Conservation (phyloP, 2,797 vertebrate species). For the Halcyon chelicuti region DNA sequence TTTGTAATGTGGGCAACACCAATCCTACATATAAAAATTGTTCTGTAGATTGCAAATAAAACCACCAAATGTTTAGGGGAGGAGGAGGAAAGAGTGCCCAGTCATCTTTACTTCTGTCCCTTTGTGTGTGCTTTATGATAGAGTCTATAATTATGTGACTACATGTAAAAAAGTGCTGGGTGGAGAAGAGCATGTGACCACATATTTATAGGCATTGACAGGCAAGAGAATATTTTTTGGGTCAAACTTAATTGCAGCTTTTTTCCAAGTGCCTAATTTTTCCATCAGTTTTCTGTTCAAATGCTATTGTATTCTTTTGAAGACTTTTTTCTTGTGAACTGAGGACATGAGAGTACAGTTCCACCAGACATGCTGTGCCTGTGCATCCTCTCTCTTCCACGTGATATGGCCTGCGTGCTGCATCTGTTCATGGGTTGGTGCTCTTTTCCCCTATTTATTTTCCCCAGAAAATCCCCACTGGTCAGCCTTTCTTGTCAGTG, state of each 20-base stretch:
- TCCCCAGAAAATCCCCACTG: neutral
- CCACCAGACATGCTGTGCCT: neutral
- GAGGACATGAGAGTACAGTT: neutral
- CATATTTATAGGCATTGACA: rapidly evolving
- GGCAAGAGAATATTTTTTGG: neutral
- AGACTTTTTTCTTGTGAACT: neutral
- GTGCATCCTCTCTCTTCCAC: neutral
- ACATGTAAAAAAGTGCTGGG: neutral
- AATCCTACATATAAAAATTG: neutral
- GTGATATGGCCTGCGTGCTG: rapidly evolving
- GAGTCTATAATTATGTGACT: neutral
- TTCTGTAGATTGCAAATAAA: neutral
- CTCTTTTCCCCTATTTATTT: neutral
- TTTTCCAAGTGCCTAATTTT: neutral
- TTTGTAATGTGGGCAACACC: neutral
- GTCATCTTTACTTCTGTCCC: neutral
- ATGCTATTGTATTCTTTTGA: neutral
- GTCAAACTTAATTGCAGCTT: neutral
- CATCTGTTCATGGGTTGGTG: neutral
- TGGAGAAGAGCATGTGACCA: rapidly evolving
- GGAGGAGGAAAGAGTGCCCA: neutral
- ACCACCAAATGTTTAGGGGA: neutral
- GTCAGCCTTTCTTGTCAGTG: neutral
- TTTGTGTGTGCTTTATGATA: neutral
- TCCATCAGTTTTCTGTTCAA: neutral